These are phyloP conservation scores for Martes martes DNA, from an alignment of 2,113 vertebrate genomes.

Conservation along the genomic window DNA sequence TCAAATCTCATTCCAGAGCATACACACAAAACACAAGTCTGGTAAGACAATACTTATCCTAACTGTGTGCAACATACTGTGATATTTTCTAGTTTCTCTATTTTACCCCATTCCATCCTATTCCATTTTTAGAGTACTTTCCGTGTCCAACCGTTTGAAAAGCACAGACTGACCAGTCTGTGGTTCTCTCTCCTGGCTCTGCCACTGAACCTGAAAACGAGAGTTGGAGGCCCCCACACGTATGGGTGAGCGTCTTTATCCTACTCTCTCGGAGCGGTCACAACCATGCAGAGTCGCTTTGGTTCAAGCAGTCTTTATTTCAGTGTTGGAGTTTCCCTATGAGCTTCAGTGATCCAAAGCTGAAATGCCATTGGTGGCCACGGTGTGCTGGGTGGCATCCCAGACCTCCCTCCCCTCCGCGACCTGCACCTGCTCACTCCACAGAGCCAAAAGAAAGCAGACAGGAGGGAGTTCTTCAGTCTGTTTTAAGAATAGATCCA, in stretches of 20 bases:
- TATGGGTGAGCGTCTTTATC: neutral
- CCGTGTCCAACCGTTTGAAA: neutral
- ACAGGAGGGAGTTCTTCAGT: neutral
- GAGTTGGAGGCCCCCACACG: neutral
- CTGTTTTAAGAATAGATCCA: neutral
- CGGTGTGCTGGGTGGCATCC: neutral
- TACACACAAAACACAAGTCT: neutral
- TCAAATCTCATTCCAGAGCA: neutral
- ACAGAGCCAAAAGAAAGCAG: neutral
- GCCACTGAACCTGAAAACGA: neutral
- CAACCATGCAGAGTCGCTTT: neutral
- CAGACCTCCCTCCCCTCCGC: neutral
- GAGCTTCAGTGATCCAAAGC: constrained; percentile 30
- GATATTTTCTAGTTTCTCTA: neutral
- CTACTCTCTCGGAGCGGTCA: neutral
- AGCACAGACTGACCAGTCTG: neutral
- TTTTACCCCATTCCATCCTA: neutral
- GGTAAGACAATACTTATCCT: neutral
- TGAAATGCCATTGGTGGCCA: neutral
- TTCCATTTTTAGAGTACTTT: no score
- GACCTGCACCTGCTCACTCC: neutral
- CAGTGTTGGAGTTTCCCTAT: neutral
- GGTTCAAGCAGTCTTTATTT: neutral
- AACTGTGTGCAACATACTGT: neutral
- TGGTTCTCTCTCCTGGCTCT: neutral